These are phyloP conservation scores for Delphinus delphis DNA, from an alignment of 2,113 vertebrate genomes.

Conservation along the genomic window DNA sequence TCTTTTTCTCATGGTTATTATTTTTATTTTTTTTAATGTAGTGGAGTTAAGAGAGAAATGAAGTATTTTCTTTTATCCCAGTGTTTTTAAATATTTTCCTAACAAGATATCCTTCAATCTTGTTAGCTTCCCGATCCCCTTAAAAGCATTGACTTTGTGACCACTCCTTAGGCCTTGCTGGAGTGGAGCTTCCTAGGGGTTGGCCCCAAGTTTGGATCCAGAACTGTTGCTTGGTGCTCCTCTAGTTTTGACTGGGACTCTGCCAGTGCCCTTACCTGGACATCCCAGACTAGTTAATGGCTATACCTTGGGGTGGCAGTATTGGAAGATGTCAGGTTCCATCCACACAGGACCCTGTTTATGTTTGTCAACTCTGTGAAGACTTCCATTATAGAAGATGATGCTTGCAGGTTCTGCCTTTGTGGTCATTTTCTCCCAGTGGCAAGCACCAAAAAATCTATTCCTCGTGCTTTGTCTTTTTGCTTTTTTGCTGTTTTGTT, in stretches of 20 bases:
- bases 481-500: background rate
- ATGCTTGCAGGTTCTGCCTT: background rate
- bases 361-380: background rate
- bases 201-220: background rate
- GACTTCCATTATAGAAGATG: background rate
- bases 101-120: background rate
- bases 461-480: background rate
- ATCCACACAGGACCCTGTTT: background rate
- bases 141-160: background rate
- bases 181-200: background rate
- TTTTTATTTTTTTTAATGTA: background rate
- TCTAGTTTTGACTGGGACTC: background rate
- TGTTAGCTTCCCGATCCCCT: background rate
- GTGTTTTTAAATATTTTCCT: background rate
- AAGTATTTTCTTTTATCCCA: slow-evolving; percentile 4
- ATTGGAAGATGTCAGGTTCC: background rate
- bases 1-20: background rate
- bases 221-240: background rate
- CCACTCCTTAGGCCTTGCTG: background rate
- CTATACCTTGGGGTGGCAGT: background rate
- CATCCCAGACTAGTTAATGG: background rate
- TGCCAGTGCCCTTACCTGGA: background rate
- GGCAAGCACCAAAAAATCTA: background rate
- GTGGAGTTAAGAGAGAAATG: slow-evolving; percentile 19
- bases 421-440: background rate